These are phyloP conservation scores for Takifugu ocellatus DNA, from an alignment of 2,797 vertebrate genomes.

Conservation along the genomic window DNA sequence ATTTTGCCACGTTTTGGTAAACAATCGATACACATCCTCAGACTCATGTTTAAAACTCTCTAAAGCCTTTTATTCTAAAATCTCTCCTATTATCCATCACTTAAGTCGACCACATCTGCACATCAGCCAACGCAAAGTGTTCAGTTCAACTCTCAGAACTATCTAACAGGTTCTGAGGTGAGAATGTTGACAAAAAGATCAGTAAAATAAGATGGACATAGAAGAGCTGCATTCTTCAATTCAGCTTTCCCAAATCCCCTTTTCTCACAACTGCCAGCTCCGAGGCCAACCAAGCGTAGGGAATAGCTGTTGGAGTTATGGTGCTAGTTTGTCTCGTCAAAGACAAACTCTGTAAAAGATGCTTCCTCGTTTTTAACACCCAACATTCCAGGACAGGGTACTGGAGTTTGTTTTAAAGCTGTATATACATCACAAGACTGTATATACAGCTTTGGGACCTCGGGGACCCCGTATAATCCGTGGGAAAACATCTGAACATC, in stretches of 20 bases:
- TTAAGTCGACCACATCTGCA: conserved; percentile 41
- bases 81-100: conserved; percentile 22
- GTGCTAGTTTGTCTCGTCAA: conserved; percentile 52
- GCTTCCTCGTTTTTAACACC: conserved; percentile 23
- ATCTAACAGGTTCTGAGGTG: neutral
- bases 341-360: neutral
- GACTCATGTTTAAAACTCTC: conserved; percentile 12
- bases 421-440: conserved; percentile 36
- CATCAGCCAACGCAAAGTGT: conserved; percentile 6
- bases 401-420: conserved; percentile 40
- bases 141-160: neutral
- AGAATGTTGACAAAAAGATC: neutral
- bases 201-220: conserved; percentile 2
- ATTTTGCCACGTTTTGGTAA: conserved; percentile 23
- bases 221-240: conserved; percentile 32
- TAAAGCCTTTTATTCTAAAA: conserved; percentile 39
- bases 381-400: conserved; percentile 34
- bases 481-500: conserved; percentile 61
- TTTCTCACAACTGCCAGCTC: conserved; percentile 57
- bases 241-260: conserved; percentile 45
- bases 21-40: conserved; percentile 11
- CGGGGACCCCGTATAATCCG: conserved; percentile 25
- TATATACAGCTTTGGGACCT: conserved; percentile 35
- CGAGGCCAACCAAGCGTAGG: conserved; percentile 41
- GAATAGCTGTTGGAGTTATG: conserved; percentile 49